Conservation (phyloP, 1,140 invertebrate genomes). For the Philaenus spumarius region DNA sequence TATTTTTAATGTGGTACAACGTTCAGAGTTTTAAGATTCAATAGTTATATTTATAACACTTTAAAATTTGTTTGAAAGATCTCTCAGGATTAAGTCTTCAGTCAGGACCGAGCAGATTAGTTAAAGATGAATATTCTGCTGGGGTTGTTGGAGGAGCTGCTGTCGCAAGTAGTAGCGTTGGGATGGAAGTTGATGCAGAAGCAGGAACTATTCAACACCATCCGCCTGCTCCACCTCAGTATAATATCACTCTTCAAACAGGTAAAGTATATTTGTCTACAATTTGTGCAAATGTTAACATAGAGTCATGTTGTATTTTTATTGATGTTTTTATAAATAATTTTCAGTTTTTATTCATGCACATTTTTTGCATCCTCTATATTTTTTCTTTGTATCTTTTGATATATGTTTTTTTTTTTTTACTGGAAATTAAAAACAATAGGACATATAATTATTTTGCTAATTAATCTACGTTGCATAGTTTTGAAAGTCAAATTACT, state of each 20-base stretch:
- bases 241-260: constrained; percentile 33
- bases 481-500: too few species aligned
- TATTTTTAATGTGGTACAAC: neutral
- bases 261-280: too few species aligned
- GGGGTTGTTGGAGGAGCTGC: constrained; percentile 12
- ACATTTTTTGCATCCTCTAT: too few species aligned
- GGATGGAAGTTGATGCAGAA: constrained; percentile 68
- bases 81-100: constrained; percentile 78
- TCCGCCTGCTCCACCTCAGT: constrained; percentile 48
- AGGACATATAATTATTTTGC: too few species aligned
- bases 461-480: too few species aligned
- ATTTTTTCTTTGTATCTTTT: too few species aligned
- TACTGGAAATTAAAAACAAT: too few species aligned
- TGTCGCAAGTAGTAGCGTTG: constrained; percentile 38
- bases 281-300: too few species aligned
- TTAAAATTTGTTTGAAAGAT: constrained; percentile 47
- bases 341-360: too few species aligned
- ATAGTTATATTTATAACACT: neutral
- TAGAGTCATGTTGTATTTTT: too few species aligned
- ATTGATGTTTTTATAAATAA: too few species aligned
- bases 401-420: too few species aligned
- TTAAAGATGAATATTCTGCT: constrained; percentile 76
- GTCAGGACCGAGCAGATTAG: constrained; percentile 57
- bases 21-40: neutral
- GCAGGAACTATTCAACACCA: constrained; percentile 67